Evolutionary conservation across 2,888 invertebrate genomes (phyloP).

Genomic region (Phaedon cochleariae): DNA sequence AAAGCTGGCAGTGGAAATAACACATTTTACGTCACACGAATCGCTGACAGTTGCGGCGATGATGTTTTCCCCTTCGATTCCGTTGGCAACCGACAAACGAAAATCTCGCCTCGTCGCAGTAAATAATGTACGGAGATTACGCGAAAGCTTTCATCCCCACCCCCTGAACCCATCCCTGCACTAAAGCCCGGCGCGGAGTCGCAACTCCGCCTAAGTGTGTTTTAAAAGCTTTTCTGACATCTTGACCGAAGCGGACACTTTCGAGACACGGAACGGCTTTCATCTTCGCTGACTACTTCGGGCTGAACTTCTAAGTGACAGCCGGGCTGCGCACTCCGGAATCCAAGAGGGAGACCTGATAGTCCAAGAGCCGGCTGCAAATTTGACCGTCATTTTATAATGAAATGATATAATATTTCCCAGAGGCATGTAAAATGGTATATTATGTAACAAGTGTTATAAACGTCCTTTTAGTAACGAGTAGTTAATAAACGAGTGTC

Average conservation of each 20-base stretch:
- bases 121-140: slow-evolving; percentile 20
- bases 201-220: slow-evolving; percentile 57
- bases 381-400: no score
- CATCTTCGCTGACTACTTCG: slow-evolving; percentile 54
- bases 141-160: slow-evolving; percentile 19
- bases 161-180: slow-evolving; percentile 32
- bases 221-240: slow-evolving; percentile 66
- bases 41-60: no score
- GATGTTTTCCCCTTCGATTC: no score
- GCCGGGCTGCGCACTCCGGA: slow-evolving; percentile 41
- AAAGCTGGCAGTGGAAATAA: no score
- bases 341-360: slow-evolving; percentile 29
- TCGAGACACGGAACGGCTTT: slow-evolving; percentile 64
- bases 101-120: slow-evolving; percentile 10
- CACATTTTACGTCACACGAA: no score
- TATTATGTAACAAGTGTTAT: no score
- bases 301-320: slow-evolving; percentile 52
- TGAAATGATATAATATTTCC: no score
- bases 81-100: no score
- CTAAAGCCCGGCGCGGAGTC: slow-evolving; percentile 36
- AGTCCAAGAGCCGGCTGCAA: no score
- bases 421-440: no score
- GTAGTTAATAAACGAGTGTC: no score
- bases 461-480: no score
- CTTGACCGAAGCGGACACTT: slow-evolving; percentile 64